A percentile compares a stretch with the other conserved stretches of the same genome.
Evolutionary conservation across 1,140 invertebrate species (phyloP).

Genomic region (Aphaenogaster ashmeadi): DNA sequence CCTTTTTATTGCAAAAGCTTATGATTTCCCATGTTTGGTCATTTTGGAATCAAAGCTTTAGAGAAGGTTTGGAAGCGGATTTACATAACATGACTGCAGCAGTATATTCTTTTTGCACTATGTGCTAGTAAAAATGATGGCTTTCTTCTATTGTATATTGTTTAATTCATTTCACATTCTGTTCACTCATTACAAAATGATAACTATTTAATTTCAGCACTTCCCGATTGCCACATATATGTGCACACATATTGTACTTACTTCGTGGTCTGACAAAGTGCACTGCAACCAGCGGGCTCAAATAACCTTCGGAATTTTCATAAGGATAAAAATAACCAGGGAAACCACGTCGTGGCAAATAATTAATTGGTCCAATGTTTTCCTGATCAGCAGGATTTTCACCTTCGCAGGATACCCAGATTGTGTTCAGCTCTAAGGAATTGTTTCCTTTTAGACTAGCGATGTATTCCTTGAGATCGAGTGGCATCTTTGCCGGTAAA

Average conservation of each 20-base stretch:
- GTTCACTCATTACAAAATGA: not conserved
- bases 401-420: conserved; percentile 96
- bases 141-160: not conserved
- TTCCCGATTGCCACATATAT: not conserved
- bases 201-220: not conserved
- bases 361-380: conserved; percentile 93
- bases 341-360: conserved; percentile 90
- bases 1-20: not conserved
- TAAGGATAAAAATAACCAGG: conserved; percentile 95
- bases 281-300: conserved; percentile 95
- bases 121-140: not conserved
- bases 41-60: not conserved
- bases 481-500: conserved; percentile 90
- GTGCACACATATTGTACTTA: conserved; percentile 86
- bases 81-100: not conserved
- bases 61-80: not conserved
- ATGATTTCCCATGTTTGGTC: not conserved
- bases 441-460: conserved; percentile 83
- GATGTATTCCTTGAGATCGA: conserved; percentile 89
- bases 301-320: conserved; percentile 93
- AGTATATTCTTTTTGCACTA: not conserved
- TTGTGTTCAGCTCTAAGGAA: conserved; percentile 90
- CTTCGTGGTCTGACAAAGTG: conserved; percentile 93
- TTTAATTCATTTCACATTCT: not conserved
- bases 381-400: conserved; percentile 96